Evolutionary conservation across 2,797 vertebrate species (phyloP).

Genomic region (Parauchenoglanis ngamensis): DNA sequence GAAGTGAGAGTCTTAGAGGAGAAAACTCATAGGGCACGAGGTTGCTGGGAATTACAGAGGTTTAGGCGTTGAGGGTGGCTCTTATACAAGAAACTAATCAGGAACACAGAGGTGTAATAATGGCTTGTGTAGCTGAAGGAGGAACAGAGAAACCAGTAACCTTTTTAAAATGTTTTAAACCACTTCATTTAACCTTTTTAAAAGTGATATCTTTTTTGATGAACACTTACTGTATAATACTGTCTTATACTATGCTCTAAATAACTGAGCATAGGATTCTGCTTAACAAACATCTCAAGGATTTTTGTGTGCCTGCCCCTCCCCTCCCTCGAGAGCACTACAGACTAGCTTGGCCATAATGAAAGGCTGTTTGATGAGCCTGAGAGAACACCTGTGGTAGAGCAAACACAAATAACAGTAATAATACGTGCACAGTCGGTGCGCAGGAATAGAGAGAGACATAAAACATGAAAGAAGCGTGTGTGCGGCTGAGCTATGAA

Average conservation of each 20-base stretch:
- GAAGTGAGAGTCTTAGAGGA: background rate
- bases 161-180: too few relatives aligned
- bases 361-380: conserved; percentile 57
- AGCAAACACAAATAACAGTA: conserved; percentile 61
- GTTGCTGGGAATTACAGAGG: conserved; percentile 18
- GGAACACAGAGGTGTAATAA: conserved; percentile 18
- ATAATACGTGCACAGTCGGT: conserved; percentile 60
- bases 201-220: background rate
- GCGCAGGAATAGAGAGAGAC: conserved; percentile 42
- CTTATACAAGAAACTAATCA: conserved; percentile 65
- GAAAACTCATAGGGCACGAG: conserved; percentile 16
- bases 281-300: conserved; percentile 23
- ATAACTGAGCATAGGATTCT: background rate
- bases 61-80: conserved; percentile 47
- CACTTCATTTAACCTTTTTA: background rate
- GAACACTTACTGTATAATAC: background rate
- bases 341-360: conserved; percentile 59
- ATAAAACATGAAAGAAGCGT: conserved; percentile 48
- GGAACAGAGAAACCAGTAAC: background rate
- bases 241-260: background rate
- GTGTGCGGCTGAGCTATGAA: conserved; percentile 19
- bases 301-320: conserved; percentile 26
- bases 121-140: background rate
- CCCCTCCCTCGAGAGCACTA: conserved; percentile 30
- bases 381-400: conserved; percentile 65